These are phyloP conservation scores for Parnassius glacialis DNA, from an alignment of 2,888 invertebrate genomes.

Conservation along the genomic window DNA sequence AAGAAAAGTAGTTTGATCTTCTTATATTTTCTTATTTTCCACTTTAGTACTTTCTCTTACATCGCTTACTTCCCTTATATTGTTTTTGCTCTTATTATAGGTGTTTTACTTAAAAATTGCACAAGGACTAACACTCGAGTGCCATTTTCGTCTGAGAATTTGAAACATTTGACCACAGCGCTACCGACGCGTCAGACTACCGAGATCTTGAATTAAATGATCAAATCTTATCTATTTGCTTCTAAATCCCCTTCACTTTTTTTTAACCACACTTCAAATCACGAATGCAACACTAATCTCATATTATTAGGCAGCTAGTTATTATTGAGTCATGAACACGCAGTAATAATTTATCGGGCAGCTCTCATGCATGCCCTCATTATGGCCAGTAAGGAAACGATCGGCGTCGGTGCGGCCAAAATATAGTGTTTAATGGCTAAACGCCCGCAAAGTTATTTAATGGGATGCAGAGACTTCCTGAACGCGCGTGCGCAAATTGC, in stretches of 20 bases:
- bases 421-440: slow-evolving; percentile 36
- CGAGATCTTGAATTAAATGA: not conserved
- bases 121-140: too few species aligned
- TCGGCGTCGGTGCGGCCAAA: slow-evolving; percentile 26
- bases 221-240: not conserved
- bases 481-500: slow-evolving; percentile 36
- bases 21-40: too few species aligned
- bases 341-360: slow-evolving; percentile 32
- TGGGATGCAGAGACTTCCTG: slow-evolving; percentile 34
- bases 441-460: slow-evolving; percentile 31
- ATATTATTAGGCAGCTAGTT: slow-evolving; percentile 30
- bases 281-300: slow-evolving; percentile 28
- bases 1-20: too few species aligned
- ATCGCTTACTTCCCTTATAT: too few species aligned
- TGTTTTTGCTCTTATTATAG: too few species aligned
- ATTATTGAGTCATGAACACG: slow-evolving; percentile 33
- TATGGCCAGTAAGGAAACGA: slow-evolving; percentile 23
- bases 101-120: too few species aligned
- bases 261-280: slow-evolving; percentile 1
- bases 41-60: too few species aligned
- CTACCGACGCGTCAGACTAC: too few species aligned
- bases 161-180: too few species aligned
- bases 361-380: slow-evolving; percentile 31
- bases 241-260: not conserved
- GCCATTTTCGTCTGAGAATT: too few species aligned